A percentile compares a stretch with the other conserved stretches of the same genome.
Evolutionary conservation across 2,888 invertebrate genomes (phyloP).

Genomic region (Patella ulyssiponensis): DNA sequence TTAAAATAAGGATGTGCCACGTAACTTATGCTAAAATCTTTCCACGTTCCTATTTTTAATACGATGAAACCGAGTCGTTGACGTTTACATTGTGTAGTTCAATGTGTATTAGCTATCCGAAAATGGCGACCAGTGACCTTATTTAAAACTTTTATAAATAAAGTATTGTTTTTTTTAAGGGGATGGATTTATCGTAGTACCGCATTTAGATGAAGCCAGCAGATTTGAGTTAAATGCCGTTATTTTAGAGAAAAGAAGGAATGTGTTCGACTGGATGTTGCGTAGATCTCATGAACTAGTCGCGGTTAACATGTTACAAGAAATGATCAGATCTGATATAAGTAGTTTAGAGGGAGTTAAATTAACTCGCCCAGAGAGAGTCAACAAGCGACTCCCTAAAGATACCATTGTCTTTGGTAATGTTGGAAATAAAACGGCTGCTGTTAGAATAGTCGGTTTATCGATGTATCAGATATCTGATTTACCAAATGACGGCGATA

Average conservation of each 20-base stretch:
- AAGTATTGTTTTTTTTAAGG: too few species aligned
- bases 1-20: too few species aligned
- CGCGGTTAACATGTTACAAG: background rate
- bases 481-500: background rate
- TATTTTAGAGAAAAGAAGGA: background rate
- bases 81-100: too few species aligned
- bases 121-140: too few species aligned
- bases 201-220: background rate
- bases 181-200: background rate
- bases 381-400: background rate
- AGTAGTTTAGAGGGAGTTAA: background rate
- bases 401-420: background rate
- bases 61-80: too few species aligned
- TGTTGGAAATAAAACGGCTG: background rate
- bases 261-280: background rate
- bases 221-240: background rate
- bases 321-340: background rate
- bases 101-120: too few species aligned
- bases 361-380: background rate
- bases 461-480: background rate
- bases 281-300: background rate
- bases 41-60: too few species aligned
- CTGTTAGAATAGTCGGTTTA: background rate
- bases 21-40: too few species aligned
- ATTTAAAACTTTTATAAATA: too few species aligned